Conservation (phyloP, 2,113 vertebrate genomes). For the Aegypius monachus region DNA sequence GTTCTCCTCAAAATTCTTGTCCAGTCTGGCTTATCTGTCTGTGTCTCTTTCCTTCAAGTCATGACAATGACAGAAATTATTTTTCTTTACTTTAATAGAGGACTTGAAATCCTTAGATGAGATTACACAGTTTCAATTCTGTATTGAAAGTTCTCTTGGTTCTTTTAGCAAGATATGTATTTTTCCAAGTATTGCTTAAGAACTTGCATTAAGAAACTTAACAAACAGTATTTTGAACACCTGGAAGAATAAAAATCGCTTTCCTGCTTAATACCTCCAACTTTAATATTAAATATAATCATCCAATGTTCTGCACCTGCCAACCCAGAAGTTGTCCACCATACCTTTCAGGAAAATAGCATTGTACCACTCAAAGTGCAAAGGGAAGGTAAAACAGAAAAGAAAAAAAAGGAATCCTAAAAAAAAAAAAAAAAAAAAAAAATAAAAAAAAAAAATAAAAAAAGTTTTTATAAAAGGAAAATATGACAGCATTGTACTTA, state of each 20-base stretch:
- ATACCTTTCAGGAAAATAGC: background rate
- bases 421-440: background rate
- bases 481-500: background rate
- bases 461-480: background rate
- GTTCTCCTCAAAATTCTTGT: background rate
- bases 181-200: background rate
- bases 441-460: background rate
- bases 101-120: background rate
- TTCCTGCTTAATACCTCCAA: background rate
- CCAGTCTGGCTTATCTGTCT: background rate
- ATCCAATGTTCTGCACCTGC: background rate
- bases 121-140: background rate
- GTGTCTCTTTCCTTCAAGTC: background rate
- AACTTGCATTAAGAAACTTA: background rate
- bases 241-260: background rate
- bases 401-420: background rate
- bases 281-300: background rate
- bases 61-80: background rate
- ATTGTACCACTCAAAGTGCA: background rate
- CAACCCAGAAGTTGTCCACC: background rate
- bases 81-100: background rate
- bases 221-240: background rate
- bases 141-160: background rate
- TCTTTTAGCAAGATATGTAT: background rate
- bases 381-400: background rate